Evolutionary conservation across 2,888 invertebrate species (phyloP), one percentile per base, ranked within the genome.

Genomic region (Cremastobaeus sp.): DNA sequence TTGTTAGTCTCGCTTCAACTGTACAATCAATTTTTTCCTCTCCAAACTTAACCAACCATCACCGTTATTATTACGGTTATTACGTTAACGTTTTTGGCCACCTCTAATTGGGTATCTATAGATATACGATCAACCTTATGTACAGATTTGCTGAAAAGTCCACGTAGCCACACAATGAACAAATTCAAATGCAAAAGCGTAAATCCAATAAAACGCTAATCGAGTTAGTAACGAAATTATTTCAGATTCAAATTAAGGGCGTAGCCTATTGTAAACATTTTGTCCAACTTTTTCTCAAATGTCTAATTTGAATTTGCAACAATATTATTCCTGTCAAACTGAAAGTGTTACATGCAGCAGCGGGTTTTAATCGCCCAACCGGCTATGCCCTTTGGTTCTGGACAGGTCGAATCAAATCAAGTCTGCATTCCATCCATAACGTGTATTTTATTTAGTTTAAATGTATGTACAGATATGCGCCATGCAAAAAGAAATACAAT

Each of bases 391-490:
- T n/a, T n/a, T n/a, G n/a, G n/a, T n/a, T n/a, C n/a, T n/a, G n/a
- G n/a, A n/a, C n/a, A n/a, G n/a, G n/a, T n/a, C n/a, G n/a, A n/a
- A n/a, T n/a, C n/a, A n/a, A n/a, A n/a, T n/a, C n/a, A n/a, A n/a
- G 6, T 43, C 32, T 52, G 28, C 68, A 68, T 68, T 68, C 52
- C 59, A 52, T 68, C 34, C 34, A 52, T 43, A 52, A 68, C 18
- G 68, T 68, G 57, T 68, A 50, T 15, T 68, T 68, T 57, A 57
- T 68, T 68, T 28, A 54, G 43, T 59, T 39, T 59, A 28, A 43
- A 65, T 47, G 45, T 68, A 71, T 71, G 71, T 65, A 71, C 70
- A 71, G 64, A 64, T 64, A 64, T 71, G 64, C 62, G 41, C 32
- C 64, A 71, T 71, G 71, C 71, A 71, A 45, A 59, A 50, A 57